Evolutionary conservation across 1,140 invertebrate species (phyloP), one percentile per base, ranked within the genome.

Genomic region (Chelonus insularis): DNA sequence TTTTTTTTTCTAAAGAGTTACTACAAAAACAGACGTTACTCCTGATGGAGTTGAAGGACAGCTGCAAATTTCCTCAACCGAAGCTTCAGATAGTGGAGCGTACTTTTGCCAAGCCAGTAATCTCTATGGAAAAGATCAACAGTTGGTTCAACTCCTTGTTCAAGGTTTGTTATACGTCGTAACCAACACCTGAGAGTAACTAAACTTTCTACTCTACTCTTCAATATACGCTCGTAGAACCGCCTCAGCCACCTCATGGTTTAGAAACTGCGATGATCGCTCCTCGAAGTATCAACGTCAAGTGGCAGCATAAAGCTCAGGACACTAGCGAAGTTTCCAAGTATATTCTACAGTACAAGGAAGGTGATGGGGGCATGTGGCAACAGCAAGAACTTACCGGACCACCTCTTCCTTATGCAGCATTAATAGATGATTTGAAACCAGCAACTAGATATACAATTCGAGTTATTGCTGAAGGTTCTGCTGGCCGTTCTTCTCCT

Each of bases 41-140:
- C 84, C 85, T 1, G 87, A 89, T 47, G 88, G 88, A 32, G 84
- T 89, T 12, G 82, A 85, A 7, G 89, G 89, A 0, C 89, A 92
- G 64, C 71, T 95, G 50, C 85, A 90, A 72, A 89, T 95, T 41
- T 83, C 85, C 7, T 86, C 86, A 4, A 87, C 89, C 0, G 87
- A 90, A 67, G 86, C 89, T 14, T 80, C 81, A 4, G 92, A 95
- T 69, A 90, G 88, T 58, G 91, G 90, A 0, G 86, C 91, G 0
- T 95, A 94, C 76, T 91, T 91, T 58, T 95, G 93, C 73, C 85
- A 88, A 63, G 91, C 91, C 2, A 89, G 85, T 66, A 95, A 95
- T 80, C 81, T 88, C 23, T 91, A 91, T 70, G 93, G 93, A 6
- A 86, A 86, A 61, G 92, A 94, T 74, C 89, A 93, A 71, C 90